Conservation (phyloP, 2,888 invertebrate genomes). For the Dasypolia templi region DNA sequence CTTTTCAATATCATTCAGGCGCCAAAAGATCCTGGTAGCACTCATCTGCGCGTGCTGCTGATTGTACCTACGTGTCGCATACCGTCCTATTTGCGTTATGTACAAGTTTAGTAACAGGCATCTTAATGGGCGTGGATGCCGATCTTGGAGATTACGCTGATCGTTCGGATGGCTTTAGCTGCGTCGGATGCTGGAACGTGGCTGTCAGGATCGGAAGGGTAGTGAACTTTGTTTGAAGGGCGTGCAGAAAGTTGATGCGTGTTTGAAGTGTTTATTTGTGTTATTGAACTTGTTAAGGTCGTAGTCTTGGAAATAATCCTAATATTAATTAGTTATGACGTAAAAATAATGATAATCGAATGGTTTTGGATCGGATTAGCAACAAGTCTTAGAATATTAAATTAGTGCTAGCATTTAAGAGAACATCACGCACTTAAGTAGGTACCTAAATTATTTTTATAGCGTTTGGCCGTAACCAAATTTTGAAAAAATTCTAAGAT, state of each 20-base stretch:
- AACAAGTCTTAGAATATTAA: not conserved
- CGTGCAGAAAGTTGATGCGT: not conserved
- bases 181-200: constrained; percentile 18
- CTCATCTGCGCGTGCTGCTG: not conserved
- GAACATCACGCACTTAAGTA: too few species aligned
- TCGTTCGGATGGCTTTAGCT: constrained; percentile 50
- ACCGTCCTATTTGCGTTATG: constrained; percentile 81
- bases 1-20: not conserved
- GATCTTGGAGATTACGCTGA: constrained; percentile 57
- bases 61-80: constrained; percentile 66
- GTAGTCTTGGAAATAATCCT: not conserved
- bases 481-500: not conserved
- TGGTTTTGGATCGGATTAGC: not conserved
- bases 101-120: constrained; percentile 62
- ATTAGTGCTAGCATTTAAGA: not conserved
- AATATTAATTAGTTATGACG: not conserved
- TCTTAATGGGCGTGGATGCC: constrained; percentile 79
- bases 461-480: not conserved
- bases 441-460: too few species aligned
- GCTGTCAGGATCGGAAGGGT: constrained; percentile 19
- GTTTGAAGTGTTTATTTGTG: not conserved
- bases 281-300: constrained; percentile 13
- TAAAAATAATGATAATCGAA: too few species aligned
- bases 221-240: constrained; percentile 46
- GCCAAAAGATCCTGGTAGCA: not conserved